Evolutionary conservation across 2,888 invertebrate genomes (phyloP).

Genomic region (Alloplasta piceator): DNA sequence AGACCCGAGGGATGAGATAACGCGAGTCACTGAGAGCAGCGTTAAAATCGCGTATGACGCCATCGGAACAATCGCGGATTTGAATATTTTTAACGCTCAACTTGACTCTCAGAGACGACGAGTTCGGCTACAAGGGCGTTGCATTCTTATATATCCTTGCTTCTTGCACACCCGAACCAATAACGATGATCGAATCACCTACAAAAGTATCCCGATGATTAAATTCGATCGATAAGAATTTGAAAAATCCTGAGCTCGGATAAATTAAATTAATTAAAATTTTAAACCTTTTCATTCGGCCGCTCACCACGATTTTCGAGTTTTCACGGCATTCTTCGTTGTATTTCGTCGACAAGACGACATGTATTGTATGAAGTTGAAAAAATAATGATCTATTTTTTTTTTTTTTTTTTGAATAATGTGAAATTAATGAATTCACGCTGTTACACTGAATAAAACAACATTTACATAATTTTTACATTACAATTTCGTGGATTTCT

Average conservation of each 20-base stretch:
- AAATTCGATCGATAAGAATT: no score
- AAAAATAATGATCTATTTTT: constrained; percentile 61
- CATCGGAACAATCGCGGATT: constrained; percentile 68
- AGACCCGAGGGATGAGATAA: not conserved
- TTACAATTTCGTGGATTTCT: constrained; percentile 39
- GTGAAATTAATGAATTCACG: constrained; percentile 56
- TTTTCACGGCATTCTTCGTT: not conserved
- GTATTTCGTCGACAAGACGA: not conserved
- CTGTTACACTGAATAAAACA: constrained; percentile 59
- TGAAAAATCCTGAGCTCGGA: no score
- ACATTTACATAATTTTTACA: constrained; percentile 60
- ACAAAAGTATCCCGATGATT: no score
- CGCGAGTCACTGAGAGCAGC: constrained; percentile 57
- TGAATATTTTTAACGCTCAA: constrained; percentile 80
- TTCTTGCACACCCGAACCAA: no score
- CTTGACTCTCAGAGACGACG: constrained; percentile 77
- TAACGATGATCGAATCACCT: no score
- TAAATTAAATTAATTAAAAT: no score
- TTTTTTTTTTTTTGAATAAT: constrained; percentile 42
- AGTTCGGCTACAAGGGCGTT: constrained; percentile 2
- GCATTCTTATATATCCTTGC: not conserved
- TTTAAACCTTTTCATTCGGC: no score
- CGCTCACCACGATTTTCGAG: no score
- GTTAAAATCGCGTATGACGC: constrained; percentile 68
- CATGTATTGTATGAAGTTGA: constrained; percentile 50